Conservation (phyloP, 2,888 invertebrate genomes). For the Scaptodrosophila latifasciaeformis region DNA sequence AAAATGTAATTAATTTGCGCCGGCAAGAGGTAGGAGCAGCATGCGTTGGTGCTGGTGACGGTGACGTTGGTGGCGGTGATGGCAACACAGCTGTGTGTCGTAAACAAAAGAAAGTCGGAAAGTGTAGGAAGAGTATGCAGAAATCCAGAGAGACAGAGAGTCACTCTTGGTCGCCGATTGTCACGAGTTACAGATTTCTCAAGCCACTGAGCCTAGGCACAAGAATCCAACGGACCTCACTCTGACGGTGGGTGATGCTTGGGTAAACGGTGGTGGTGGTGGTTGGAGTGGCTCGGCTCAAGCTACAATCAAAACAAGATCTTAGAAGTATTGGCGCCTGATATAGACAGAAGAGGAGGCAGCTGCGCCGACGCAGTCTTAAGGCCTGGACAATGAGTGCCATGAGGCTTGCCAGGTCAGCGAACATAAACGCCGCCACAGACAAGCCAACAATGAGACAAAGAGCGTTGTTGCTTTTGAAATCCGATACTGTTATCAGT, state of each 20-base stretch:
- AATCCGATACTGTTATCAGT: conserved; percentile 68
- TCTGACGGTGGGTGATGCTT: conserved; percentile 11
- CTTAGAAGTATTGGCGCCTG: conserved; percentile 73
- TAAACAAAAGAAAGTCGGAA: conserved; percentile 56
- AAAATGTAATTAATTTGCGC: conserved; percentile 68
- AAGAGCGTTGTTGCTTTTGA: conserved; percentile 43
- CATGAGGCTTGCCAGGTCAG: conserved; percentile 58
- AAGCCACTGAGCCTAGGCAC: conserved; percentile 53
- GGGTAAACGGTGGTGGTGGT: neutral
- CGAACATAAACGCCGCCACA: conserved; percentile 52
- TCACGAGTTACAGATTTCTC: conserved; percentile 68
- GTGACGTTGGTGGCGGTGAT: no score
- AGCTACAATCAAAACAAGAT: conserved; percentile 67
- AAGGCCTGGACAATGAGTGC: conserved; percentile 9
- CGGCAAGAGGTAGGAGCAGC: conserved; percentile 27
- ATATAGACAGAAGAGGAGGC: conserved; percentile 38
- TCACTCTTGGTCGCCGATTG: conserved; percentile 47
- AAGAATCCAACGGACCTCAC: conserved; percentile 10
- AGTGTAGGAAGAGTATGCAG: conserved; percentile 59
- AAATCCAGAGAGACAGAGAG: conserved; percentile 48
- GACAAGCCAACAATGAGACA: conserved; percentile 8
- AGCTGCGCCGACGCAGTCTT: conserved; percentile 28
- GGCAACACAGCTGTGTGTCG: conserved; percentile 16
- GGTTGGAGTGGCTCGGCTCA: neutral
- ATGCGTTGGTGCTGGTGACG: no score